Evolutionary conservation across 1,140 invertebrate species (phyloP).

Genomic region (Scaptomyza pallida): DNA sequence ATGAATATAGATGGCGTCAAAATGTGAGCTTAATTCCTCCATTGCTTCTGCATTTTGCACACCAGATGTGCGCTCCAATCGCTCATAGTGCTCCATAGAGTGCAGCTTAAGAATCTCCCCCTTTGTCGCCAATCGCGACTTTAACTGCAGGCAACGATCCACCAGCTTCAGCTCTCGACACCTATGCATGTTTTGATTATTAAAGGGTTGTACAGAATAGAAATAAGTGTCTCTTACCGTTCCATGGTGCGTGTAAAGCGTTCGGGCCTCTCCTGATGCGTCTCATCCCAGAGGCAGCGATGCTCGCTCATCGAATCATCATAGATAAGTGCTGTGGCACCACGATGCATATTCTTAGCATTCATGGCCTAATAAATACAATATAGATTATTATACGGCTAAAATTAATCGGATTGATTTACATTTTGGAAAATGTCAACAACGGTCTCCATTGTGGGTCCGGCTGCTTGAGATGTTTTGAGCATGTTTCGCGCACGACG

Average conservation of each 20-base stretch:
- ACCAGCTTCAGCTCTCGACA: slow-evolving; percentile 90
- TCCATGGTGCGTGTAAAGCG: slow-evolving; percentile 89
- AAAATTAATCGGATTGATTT: slow-evolving; percentile 41
- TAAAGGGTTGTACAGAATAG: background rate
- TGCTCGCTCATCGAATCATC: slow-evolving; percentile 92
- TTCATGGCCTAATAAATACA: slow-evolving; percentile 86
- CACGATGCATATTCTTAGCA: slow-evolving; percentile 86
- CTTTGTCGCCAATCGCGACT: slow-evolving; percentile 87
- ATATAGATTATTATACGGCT: background rate
- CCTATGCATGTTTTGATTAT: too few relatives aligned
- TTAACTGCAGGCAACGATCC: slow-evolving; percentile 87
- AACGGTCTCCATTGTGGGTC: slow-evolving; percentile 68
- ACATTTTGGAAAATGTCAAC: slow-evolving; percentile 87
- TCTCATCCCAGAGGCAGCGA: slow-evolving; percentile 91
- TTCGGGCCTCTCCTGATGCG: slow-evolving; percentile 92
- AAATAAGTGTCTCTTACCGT: slow-evolving; percentile 84
- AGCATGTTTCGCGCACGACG: slow-evolving; percentile 85
- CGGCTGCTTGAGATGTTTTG: slow-evolving; percentile 84
- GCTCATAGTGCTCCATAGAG: slow-evolving; percentile 86
- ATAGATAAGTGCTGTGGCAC: slow-evolving; percentile 91
- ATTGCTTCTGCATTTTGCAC: slow-evolving; percentile 86
- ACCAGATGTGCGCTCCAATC: slow-evolving; percentile 87
- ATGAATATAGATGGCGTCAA: slow-evolving; percentile 94
- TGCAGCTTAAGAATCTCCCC: slow-evolving; percentile 90
- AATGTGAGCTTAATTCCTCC: slow-evolving; percentile 90